Percentiles rank a stretch among this genome's conserved stretches.
These are phyloP conservation scores for Drosophila burlai DNA, from an alignment of 1,140 invertebrate genomes.

Conservation along the genomic window DNA sequence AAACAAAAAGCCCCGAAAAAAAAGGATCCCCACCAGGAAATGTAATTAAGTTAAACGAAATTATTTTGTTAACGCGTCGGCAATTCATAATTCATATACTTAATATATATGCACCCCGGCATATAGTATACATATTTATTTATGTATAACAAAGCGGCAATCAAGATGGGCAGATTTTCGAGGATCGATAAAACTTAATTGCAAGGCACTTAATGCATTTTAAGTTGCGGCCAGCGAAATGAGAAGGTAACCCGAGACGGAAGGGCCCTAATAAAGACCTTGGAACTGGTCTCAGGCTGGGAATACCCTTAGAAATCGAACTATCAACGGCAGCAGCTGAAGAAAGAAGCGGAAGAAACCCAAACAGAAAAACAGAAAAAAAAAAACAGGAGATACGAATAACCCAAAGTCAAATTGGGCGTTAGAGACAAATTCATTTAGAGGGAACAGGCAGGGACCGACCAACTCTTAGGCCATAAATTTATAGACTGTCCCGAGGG, in stretches of 20 bases:
- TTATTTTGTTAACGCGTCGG: constrained; percentile 72
- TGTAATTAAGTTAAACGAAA: constrained; percentile 64
- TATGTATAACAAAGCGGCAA: constrained; percentile 49
- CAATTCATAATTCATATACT: constrained; percentile 77
- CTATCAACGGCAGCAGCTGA: constrained; percentile 68
- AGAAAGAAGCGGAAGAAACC: constrained; percentile 25
- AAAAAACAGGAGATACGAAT: constrained; percentile 13
- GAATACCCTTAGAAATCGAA: constrained; percentile 77
- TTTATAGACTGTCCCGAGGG: constrained; percentile 79
- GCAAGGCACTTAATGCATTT: constrained; percentile 82
- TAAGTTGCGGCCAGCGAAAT: constrained; percentile 61
- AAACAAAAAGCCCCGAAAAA: background rate
- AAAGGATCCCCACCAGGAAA: constrained; percentile 23
- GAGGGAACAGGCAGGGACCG: background rate
- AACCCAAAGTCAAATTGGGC: constrained; percentile 60
- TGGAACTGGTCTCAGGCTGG: constrained; percentile 17
- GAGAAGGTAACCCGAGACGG: constrained; percentile 68
- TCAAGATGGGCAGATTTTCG: constrained; percentile 71
- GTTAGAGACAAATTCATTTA: constrained; percentile 84
- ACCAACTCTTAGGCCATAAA: constrained; percentile 65
- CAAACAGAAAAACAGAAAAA: constrained; percentile 4
- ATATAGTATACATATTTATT: constrained; percentile 5
- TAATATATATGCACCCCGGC: constrained; percentile 3
- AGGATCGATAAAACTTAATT: constrained; percentile 80
- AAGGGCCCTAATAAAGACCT: constrained; percentile 75